These are phyloP conservation scores for Babyrousa celebensis DNA, from an alignment of 2,797 vertebrate genomes.

Conservation along the genomic window DNA sequence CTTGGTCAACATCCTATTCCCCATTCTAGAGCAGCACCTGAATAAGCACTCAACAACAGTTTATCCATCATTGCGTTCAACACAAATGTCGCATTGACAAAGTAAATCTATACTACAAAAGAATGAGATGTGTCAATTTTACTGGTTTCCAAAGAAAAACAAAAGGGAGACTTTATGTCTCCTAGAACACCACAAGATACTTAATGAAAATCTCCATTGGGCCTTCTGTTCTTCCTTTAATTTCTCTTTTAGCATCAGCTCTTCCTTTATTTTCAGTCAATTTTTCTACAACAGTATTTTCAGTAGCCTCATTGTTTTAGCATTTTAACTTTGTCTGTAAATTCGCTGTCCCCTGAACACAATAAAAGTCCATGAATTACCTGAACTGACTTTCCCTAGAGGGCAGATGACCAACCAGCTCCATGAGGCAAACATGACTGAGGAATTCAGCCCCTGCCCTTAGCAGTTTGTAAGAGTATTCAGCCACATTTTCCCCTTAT, in stretches of 20 bases:
- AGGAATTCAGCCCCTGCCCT: background rate
- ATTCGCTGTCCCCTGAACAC: background rate
- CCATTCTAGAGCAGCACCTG: background rate
- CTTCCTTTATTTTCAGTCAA: background rate
- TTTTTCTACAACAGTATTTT: constrained; percentile 45
- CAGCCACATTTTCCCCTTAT: background rate
- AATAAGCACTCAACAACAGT: background rate
- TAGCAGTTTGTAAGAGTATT: background rate
- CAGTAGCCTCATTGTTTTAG: background rate
- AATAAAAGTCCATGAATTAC: background rate
- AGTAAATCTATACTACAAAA: background rate
- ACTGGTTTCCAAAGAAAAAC: background rate
- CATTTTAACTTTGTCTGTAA: constrained; percentile 50
- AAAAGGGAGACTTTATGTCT: background rate
- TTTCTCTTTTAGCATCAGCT: background rate
- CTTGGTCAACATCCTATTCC: background rate
- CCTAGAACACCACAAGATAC: background rate
- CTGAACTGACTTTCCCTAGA: background rate
- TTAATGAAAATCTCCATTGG: constrained; percentile 23
- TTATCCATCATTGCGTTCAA: background rate
- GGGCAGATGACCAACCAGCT: background rate
- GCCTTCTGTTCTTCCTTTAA: background rate
- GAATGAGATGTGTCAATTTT: background rate
- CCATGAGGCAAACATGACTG: background rate
- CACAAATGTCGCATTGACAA: constrained; percentile 3